Percentiles rank a stretch among this genome's conserved stretches.
These are phyloP conservation scores for Drosophila limbata DNA, from an alignment of 2,888 invertebrate species.

Conservation along the genomic window DNA sequence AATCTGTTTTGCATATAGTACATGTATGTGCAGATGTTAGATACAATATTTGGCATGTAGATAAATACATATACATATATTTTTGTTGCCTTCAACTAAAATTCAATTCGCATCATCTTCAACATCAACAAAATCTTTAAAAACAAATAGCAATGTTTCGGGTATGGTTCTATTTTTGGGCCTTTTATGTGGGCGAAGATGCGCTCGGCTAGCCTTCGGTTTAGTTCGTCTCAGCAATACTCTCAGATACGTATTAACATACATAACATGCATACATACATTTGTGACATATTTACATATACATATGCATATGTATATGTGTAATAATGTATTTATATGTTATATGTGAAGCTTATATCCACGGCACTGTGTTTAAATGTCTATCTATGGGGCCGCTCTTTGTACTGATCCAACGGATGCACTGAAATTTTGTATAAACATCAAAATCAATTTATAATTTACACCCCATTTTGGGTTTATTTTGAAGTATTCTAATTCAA, in stretches of 20 bases:
- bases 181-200: slow-evolving; percentile 66
- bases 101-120: slow-evolving; percentile 77
- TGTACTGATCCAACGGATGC: slow-evolving; percentile 26
- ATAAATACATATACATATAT: slow-evolving; percentile 9
- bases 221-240: slow-evolving; percentile 33
- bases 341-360: slow-evolving; percentile 34
- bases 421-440: slow-evolving; percentile 20
- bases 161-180: slow-evolving; percentile 69
- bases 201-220: slow-evolving; percentile 64
- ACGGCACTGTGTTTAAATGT: slow-evolving; percentile 35
- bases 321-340: not conserved
- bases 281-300: slow-evolving; percentile 24
- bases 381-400: slow-evolving; percentile 46
- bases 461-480: not conserved
- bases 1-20: slow-evolving; percentile 52
- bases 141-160: slow-evolving; percentile 79
- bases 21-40: slow-evolving; percentile 36
- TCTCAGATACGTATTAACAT: slow-evolving; percentile 4
- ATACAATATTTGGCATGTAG: slow-evolving; percentile 22
- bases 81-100: slow-evolving; percentile 65
- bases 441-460: slow-evolving; percentile 2
- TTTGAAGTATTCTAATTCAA: not conserved
- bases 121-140: slow-evolving; percentile 69
- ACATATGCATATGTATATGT: slow-evolving; percentile 17
- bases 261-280: slow-evolving; percentile 24